Base-by-base conservation (phyloP, 2,797 vertebrate species). In the Eospalax fontanierii region DNA sequence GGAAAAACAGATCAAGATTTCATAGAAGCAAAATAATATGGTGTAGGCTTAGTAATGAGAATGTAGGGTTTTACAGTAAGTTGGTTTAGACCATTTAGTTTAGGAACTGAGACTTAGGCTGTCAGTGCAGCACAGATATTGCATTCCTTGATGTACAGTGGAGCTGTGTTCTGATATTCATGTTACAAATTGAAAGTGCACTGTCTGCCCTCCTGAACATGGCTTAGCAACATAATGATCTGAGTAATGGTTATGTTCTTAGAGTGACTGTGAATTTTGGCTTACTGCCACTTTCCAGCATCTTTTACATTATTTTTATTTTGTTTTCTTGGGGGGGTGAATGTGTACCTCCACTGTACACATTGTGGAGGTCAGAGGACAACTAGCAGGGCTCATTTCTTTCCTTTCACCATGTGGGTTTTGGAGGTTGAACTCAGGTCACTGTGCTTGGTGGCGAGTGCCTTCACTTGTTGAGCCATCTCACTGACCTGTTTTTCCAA, bases 1-100 rank as follows among this genome's bases (percentile, higher is more conserved):
- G 6, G 33, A 87, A 65, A n/a, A 87, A 65, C 50, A 26, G 65
- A n/a, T 78, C 4, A 95, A 2, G 26, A 82, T 68, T 93, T 90
- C 86, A 46, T 61, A 81, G 35, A 57, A 84, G 7, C 14, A 73
- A 19, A 71, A n/a, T 68, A 46, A 65, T 78, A 65, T 76, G 70
- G 18, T 70, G 1, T 35, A 40, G 43, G 24, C 76, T 81, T 93
- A 54, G 18, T 87, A 68, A 91, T 94, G 79, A n/a, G 43, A 74
- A 78, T 65, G 38, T 57, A 87, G 76, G 54, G 12, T 71, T 89
- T 93, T 83, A 78, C 28, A 70, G 66, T 87, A 57, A 75, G 75
- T 63, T 46, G 8, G 18, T 88, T 81, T 24, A 81, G 0, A 26
- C 38, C 22, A 4, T 40, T 78, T 35, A 89, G 26, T 81, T 89